Conservation (phyloP, 2,888 invertebrate species). For the Agonum fuliginosum region DNA sequence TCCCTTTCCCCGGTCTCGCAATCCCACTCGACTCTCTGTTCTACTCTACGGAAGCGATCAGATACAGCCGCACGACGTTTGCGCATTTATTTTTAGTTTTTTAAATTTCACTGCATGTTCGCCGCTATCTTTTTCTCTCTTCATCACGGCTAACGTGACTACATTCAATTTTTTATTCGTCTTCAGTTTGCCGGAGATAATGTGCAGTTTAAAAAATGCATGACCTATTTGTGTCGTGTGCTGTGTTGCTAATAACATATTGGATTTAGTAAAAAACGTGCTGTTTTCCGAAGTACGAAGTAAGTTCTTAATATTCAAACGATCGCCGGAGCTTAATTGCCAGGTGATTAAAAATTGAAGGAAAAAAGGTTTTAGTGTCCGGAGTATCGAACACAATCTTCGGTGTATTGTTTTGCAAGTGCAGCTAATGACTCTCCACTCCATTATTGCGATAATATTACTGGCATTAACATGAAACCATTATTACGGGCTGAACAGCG, state of each 20-base stretch:
- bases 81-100: constrained; percentile 56
- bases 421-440: constrained; percentile 45
- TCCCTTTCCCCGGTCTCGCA: neutral
- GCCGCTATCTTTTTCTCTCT: constrained; percentile 35
- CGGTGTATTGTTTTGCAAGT: constrained; percentile 50
- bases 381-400: constrained; percentile 52
- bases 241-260: constrained; percentile 28
- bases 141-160: constrained; percentile 50
- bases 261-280: constrained; percentile 1
- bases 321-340: neutral
- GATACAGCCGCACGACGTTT: constrained; percentile 44
- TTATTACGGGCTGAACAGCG: constrained; percentile 55
- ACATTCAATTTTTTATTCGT: constrained; percentile 52
- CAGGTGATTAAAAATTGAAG: constrained; percentile 38
- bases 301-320: constrained; percentile 34
- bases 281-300: neutral
- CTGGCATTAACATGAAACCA: constrained; percentile 57
- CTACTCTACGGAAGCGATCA: constrained; percentile 35
- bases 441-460: constrained; percentile 56
- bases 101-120: constrained; percentile 48
- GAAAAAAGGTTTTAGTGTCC: constrained; percentile 39
- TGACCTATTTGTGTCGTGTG: constrained; percentile 47
- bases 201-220: constrained; percentile 39
- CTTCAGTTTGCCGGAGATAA: constrained; percentile 34
- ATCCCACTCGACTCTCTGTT: neutral